A percentile compares a stretch with the other conserved stretches of the same genome.
phyloP scores from a whole-genome alignment of 1,140 invertebrate species.

The Danaus plexippus region DNA sequence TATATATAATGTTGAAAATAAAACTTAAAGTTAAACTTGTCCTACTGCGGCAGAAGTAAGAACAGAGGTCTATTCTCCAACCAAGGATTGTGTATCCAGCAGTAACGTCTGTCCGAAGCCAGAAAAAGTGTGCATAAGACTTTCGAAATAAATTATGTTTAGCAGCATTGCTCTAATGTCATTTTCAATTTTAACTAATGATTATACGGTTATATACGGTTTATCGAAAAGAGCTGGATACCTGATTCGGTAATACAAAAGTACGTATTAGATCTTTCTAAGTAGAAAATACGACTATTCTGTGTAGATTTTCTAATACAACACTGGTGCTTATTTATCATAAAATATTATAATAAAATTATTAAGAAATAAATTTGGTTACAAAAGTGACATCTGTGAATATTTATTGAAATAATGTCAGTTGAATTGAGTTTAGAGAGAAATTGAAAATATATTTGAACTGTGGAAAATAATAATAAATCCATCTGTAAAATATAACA shows the following conservation, averaged over 20 bases:
- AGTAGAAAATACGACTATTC: constrained; percentile 8
- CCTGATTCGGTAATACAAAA: constrained; percentile 10
- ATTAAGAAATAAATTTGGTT: too few relatives aligned
- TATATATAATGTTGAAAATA: constrained; percentile 1
- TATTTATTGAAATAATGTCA: too few relatives aligned
- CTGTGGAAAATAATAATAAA: too few relatives aligned
- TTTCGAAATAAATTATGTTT: constrained; percentile 22
- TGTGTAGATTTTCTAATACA: too few relatives aligned
- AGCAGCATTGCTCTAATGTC: constrained; percentile 16
- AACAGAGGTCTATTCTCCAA: constrained; percentile 48
- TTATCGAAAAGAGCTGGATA: constrained; percentile 46
- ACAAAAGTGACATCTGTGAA: too few relatives aligned
- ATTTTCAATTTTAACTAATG: constrained; percentile 22
- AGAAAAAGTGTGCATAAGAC: too few relatives aligned
- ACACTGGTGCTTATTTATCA: too few relatives aligned
- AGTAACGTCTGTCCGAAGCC: constrained; percentile 32
- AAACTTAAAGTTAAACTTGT: constrained; percentile 30
- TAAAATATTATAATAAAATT: too few relatives aligned
- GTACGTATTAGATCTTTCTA: neutral
- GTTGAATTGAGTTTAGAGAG: too few relatives aligned
- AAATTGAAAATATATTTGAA: too few relatives aligned
- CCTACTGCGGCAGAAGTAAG: constrained; percentile 45
- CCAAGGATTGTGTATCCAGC: constrained; percentile 18
- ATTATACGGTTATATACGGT: constrained; percentile 23
- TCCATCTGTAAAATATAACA: too few relatives aligned